A percentile compares a stretch with the other conserved stretches of the same genome.
Evolutionary conservation across 1,140 invertebrate genomes (phyloP).

Genomic region (Drosophila burlai): DNA sequence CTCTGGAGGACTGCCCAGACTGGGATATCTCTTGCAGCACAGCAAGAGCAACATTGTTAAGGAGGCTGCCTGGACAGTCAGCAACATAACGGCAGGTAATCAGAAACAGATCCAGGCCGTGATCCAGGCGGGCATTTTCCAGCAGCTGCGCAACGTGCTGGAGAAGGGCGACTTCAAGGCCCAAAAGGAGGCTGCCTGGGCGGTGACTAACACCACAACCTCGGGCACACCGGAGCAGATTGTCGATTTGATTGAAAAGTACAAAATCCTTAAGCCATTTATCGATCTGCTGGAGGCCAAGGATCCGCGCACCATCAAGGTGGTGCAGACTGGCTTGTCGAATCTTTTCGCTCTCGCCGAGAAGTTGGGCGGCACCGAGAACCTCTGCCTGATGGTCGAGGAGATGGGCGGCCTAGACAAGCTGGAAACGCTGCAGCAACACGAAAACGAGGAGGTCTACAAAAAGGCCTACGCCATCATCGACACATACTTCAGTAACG

Average conservation of each 20-base stretch:
- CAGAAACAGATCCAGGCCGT: slow-evolving; percentile 97
- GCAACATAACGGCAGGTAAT: slow-evolving; percentile 99
- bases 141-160: slow-evolving; percentile 86
- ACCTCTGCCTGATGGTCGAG: slow-evolving; percentile 93
- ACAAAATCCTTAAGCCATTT: slow-evolving; percentile 94
- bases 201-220: slow-evolving; percentile 98
- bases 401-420: slow-evolving; percentile 96
- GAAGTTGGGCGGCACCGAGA: slow-evolving; percentile 91
- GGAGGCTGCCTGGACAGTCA: slow-evolving; percentile 99
- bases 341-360: slow-evolving; percentile 90
- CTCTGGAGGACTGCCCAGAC: slow-evolving; percentile 90
- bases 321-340: slow-evolving; percentile 94
- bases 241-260: slow-evolving; percentile 91
- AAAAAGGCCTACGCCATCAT: slow-evolving; percentile 92
- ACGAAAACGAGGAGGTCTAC: slow-evolving; percentile 98
- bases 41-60: slow-evolving; percentile 91
- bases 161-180: slow-evolving; percentile 96
- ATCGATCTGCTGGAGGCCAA: slow-evolving; percentile 93
- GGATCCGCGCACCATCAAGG: slow-evolving; percentile 91
- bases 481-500: slow-evolving; percentile 92
- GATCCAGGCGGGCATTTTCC: slow-evolving; percentile 89
- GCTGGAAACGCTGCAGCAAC: slow-evolving; percentile 96
- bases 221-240: slow-evolving; percentile 96
- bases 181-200: slow-evolving; percentile 99
- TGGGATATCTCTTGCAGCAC: slow-evolving; percentile 91